Base-by-base conservation (phyloP, 2,888 invertebrate species). In the Therioaphis trifolii region DNA sequence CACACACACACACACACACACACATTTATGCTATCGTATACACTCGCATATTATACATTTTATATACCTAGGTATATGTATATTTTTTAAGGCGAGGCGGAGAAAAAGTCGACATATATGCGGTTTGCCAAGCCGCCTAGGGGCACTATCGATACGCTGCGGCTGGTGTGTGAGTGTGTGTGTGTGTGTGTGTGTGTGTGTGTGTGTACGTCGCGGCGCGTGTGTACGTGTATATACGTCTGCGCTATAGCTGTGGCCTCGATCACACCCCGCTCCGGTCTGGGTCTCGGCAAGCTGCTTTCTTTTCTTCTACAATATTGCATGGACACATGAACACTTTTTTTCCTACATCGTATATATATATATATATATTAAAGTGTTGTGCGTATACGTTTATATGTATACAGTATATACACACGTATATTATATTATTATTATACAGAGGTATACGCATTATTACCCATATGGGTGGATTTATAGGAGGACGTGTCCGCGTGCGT, bases 71-170 rank as follows among this genome's bases (percentile, higher is more conserved):
- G n/a, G n/a, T n/a, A n/a, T n/a, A n/a, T 55, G 15, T 74, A 3
- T 49, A 11, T 69, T 40, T 69, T 79, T 58, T 79, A 71, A 72
- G 80, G 80, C 80, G 80, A 71, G 80, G 80, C 80, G 58, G 71
- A 71, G 58, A 80, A 80, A 77, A 71, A 80, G 80, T 79, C 78
- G 21, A 58, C 58, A 58, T 69, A 49, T 58, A 43, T 29, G 72
- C 49, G 72, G 80, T 82, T 74, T 63, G 80, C 72, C 80, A 49
- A 82, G 63, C 15, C 58, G 72, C 80, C 80, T 72, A 58, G 24
- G 80, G 80, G 80, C 66, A 35, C 21, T 29, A 21, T n/a, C n/a
- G n/a, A n/a, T 11, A 12, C 35, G 40, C 40, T 68, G 55, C 55
- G 21, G 55, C 21, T 55, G n/a, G n/a, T n/a, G n/a, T n/a, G n/a